These are phyloP conservation scores for Pristionchus arcanus DNA, from an alignment of 2,888 invertebrate genomes.

Conservation along the genomic window DNA sequence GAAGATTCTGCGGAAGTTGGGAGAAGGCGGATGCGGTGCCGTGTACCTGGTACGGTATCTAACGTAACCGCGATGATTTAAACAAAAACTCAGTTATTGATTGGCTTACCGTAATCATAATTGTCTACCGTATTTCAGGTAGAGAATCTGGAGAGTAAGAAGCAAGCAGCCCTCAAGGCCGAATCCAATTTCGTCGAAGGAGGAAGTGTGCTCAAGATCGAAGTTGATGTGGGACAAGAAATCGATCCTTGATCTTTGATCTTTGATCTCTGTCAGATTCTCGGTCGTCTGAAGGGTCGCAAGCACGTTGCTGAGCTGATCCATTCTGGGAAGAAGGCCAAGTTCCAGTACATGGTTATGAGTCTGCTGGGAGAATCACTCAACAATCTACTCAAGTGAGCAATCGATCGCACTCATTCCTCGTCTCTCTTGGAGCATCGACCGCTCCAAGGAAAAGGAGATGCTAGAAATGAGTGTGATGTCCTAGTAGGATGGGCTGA, in stretches of 20 bases:
- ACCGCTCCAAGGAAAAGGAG: background rate
- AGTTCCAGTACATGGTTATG: constrained; percentile 74
- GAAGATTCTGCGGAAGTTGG: constrained; percentile 51
- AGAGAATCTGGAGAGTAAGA: constrained; percentile 26
- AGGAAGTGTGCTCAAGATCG: constrained; percentile 56
- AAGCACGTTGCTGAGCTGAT: constrained; percentile 65
- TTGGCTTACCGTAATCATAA: background rate
- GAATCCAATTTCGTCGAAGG: constrained; percentile 56
- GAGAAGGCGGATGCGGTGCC: constrained; percentile 55
- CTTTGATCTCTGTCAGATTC: constrained; percentile 51
- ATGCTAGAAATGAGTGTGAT: background rate
- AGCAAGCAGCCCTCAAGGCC: constrained; percentile 52
- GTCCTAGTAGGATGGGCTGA: background rate
- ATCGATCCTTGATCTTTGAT: background rate
- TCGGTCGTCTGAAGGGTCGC: constrained; percentile 57
- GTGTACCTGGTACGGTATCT: constrained; percentile 45
- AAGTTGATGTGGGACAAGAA: constrained; percentile 55
- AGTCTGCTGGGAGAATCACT: constrained; percentile 72
- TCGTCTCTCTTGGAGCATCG: background rate
- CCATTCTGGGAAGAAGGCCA: constrained; percentile 58
- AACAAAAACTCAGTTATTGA: background rate
- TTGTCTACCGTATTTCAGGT: background rate
- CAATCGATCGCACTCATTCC: background rate
- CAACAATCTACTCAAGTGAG: constrained; percentile 57
- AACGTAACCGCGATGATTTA: background rate